Percentiles rank a stretch among this genome's conserved stretches.
These are phyloP conservation scores for Sebastes itinus DNA, from an alignment of 2,797 vertebrate species.

Conservation along the genomic window DNA sequence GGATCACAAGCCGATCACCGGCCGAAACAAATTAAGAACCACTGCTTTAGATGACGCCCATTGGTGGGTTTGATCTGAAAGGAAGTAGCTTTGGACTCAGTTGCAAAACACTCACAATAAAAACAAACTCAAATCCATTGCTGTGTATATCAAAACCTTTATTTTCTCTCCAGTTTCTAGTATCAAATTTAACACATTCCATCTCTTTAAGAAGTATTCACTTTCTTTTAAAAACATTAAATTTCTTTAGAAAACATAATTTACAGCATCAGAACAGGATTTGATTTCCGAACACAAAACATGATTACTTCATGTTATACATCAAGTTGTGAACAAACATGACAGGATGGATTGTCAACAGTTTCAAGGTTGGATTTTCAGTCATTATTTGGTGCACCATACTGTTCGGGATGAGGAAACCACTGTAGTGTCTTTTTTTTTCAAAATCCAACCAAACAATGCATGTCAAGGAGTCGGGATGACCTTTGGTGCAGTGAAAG, in stretches of 20 bases:
- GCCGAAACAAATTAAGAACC: background rate
- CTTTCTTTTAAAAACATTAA: background rate
- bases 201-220: background rate
- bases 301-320: slow-evolving; percentile 34
- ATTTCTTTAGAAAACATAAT: background rate
- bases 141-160: slow-evolving; percentile 37
- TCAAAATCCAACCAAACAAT: slow-evolving; percentile 64
- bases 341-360: slow-evolving; percentile 40
- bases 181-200: slow-evolving; percentile 5
- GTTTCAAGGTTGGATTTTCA: slow-evolving; percentile 47
- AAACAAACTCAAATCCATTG: background rate
- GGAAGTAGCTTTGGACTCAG: background rate
- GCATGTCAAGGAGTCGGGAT: slow-evolving; percentile 60
- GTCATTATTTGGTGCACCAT: slow-evolving; percentile 33
- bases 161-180: slow-evolving; percentile 46
- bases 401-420: slow-evolving; percentile 43
- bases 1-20: background rate
- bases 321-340: slow-evolving; percentile 40
- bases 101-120: background rate
- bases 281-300: slow-evolving; percentile 24
- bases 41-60: background rate
- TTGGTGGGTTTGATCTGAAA: background rate
- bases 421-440: slow-evolving; percentile 51
- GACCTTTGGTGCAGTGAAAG: slow-evolving; percentile 71
- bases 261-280: slow-evolving; percentile 34